Evolutionary conservation across 2,797 vertebrate species (phyloP).

Genomic region (Phataginus tetradactyla): DNA sequence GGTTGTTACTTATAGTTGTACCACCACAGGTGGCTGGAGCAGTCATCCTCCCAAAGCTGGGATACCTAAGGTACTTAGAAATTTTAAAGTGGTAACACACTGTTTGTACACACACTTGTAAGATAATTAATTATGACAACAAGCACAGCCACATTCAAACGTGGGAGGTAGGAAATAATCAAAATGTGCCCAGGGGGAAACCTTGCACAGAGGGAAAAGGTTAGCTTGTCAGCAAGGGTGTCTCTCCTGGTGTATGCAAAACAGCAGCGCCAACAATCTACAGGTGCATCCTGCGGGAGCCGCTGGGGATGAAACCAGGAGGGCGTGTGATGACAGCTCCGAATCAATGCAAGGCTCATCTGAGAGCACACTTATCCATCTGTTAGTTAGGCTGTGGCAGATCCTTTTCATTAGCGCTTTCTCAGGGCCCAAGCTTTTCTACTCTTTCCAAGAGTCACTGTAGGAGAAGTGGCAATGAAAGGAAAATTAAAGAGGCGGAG

Average conservation of each 20-base stretch:
- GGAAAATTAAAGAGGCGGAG: not conserved
- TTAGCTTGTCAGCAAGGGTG: not conserved
- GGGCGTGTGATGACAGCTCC: not conserved
- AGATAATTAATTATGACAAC: not conserved
- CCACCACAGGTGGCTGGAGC: not conserved
- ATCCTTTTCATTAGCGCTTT: not conserved
- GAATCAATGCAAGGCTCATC: not conserved
- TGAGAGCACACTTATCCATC: not conserved
- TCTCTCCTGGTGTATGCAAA: not conserved
- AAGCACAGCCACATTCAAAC: not conserved
- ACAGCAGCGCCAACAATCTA: not conserved
- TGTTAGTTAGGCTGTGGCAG: not conserved
- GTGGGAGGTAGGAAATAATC: not conserved
- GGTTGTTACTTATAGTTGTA: not conserved
- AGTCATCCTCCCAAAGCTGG: not conserved
- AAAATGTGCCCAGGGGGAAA: not conserved
- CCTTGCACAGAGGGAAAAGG: not conserved
- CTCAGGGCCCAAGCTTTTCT: slow-evolving; percentile 33
- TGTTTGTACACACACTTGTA: not conserved
- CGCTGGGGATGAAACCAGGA: not conserved
- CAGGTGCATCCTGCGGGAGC: not conserved
- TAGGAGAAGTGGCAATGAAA: slow-evolving; percentile 6
- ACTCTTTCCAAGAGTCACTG: slow-evolving; percentile 2
- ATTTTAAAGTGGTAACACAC: not conserved
- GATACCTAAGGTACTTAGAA: not conserved